A percentile compares a stretch with the other conserved stretches of the same genome.
These are phyloP conservation scores for Gorsachius magnificus DNA, from an alignment of 2,797 vertebrate species.

Conservation along the genomic window DNA sequence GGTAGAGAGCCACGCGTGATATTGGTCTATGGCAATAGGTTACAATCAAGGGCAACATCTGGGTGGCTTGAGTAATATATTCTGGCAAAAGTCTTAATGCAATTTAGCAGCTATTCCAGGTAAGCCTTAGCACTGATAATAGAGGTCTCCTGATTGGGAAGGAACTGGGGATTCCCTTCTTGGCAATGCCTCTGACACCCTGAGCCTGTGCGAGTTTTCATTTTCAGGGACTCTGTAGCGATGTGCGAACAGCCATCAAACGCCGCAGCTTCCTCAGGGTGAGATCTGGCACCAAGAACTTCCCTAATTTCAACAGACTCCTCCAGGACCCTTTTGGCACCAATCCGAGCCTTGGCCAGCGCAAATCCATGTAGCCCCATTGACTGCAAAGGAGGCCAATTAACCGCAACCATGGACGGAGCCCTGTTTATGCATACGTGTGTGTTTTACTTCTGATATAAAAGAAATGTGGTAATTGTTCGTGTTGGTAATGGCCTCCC, in stretches of 20 bases:
- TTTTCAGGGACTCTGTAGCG: not conserved
- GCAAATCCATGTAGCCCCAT: accelerated
- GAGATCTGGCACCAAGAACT: not conserved
- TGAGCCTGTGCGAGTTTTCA: not conserved
- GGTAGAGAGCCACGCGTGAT: not conserved
- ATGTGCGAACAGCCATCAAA: accelerated
- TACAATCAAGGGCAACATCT: not conserved
- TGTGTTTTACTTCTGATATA: not conserved
- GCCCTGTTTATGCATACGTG: accelerated
- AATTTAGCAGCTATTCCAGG: not conserved
- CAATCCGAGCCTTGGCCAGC: not conserved
- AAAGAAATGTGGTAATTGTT: not conserved
- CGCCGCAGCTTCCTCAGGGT: accelerated
- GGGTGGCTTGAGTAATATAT: not conserved
- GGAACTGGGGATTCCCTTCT: not conserved
- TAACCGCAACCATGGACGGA: not conserved
- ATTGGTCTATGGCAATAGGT: not conserved
- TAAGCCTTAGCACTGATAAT: not conserved
- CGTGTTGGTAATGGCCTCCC: not conserved
- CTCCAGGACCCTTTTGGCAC: not conserved
- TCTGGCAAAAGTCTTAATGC: not conserved
- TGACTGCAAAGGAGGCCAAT: not conserved
- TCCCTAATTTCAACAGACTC: not conserved
- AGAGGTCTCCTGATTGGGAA: not conserved
- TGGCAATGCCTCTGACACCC: not conserved